These are phyloP conservation scores for Micropoecilia bifurca DNA, from an alignment of 2,797 vertebrate species.

Conservation along the genomic window DNA sequence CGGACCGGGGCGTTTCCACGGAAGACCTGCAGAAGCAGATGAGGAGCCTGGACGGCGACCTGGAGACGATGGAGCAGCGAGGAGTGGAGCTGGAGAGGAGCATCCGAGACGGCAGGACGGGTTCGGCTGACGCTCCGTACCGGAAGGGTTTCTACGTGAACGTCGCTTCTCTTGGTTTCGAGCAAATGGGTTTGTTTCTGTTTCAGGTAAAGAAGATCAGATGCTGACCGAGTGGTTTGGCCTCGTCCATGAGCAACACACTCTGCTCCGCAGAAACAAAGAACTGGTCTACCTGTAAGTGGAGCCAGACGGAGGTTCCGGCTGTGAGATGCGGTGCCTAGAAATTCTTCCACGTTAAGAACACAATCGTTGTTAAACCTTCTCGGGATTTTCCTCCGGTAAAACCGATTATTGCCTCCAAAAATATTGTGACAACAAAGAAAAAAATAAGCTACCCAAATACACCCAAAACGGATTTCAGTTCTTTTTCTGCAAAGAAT, in stretches of 20 bases:
- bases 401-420: not conserved
- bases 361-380: not conserved
- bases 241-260: constrained; percentile 89
- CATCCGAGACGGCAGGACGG: constrained; percentile 82
- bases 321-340: not conserved
- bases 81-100: constrained; percentile 88
- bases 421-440: not conserved
- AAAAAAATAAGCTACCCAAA: not conserved
- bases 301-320: not conserved
- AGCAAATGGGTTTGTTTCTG: not conserved
- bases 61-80: constrained; percentile 86
- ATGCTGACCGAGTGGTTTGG: constrained; percentile 91
- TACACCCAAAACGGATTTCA: not conserved
- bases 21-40: constrained; percentile 87
- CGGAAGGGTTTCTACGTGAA: not conserved
- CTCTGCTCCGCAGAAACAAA: constrained; percentile 85
- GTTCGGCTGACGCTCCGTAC: constrained; percentile 58
- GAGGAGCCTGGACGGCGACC: constrained; percentile 82
- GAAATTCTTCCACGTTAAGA: not conserved
- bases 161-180: not conserved
- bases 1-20: constrained; percentile 82
- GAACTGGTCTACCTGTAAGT: constrained; percentile 93
- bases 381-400: not conserved
- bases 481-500: not conserved
- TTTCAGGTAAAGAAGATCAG: constrained; percentile 84